Evolutionary conservation across 2,888 invertebrate species (phyloP).

Genomic region (Hanleya hanleyi): DNA sequence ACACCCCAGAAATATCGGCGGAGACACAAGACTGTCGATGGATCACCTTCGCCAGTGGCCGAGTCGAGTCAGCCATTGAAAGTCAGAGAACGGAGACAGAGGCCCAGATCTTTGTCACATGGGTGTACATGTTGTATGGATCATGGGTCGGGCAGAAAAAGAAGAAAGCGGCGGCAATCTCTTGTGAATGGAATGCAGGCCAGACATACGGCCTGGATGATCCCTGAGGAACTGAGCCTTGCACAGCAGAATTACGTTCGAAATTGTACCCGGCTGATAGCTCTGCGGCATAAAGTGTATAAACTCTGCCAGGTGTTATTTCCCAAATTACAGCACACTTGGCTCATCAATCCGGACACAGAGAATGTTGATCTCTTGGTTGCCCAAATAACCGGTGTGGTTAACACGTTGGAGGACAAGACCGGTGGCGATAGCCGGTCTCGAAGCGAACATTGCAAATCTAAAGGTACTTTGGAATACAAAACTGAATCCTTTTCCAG

Average conservation of each 20-base stretch:
- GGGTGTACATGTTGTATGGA: not conserved
- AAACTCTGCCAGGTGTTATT: conserved; percentile 39
- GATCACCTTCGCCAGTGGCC: not conserved
- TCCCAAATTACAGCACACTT: conserved; percentile 26
- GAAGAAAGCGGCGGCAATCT: not conserved
- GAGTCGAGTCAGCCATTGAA: too few species aligned
- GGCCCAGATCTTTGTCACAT: not conserved
- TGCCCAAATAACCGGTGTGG: conserved; percentile 23
- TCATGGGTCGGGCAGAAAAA: not conserved
- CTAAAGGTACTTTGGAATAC: not conserved
- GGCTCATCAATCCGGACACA: conserved; percentile 32
- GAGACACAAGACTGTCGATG: not conserved
- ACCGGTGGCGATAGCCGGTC: not conserved
- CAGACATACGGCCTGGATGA: not conserved
- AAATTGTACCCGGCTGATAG: conserved; percentile 29
- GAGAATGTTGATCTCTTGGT: conserved; percentile 41
- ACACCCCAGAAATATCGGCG: not conserved
- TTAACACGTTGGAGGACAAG: not conserved
- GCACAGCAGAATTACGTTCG: conserved; percentile 36
- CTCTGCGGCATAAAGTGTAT: conserved; percentile 41
- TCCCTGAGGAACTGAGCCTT: conserved; percentile 23
- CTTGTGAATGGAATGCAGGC: not conserved
- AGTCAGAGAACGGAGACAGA: not conserved
- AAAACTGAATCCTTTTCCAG: not conserved
- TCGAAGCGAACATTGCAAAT: not conserved